Evolutionary conservation across 2,797 vertebrate genomes (phyloP), one percentile per base, ranked within the genome.

Genomic region (Malacoraja senta): DNA sequence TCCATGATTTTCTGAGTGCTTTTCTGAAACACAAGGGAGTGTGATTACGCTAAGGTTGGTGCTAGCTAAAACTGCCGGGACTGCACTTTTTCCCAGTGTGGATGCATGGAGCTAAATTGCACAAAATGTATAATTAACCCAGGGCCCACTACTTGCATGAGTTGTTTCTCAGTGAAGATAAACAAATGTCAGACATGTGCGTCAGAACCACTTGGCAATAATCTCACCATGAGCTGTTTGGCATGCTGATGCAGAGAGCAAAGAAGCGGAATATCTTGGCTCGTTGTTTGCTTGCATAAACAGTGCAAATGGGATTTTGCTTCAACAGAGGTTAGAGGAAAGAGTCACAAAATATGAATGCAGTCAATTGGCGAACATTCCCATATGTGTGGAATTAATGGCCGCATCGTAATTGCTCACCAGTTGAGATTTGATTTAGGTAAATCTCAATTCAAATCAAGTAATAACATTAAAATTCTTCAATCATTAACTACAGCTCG

Each of bases 391-490:
- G 90, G 38, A 92, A 29, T 91, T 91, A 38, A 21, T 72, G 10
- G 35, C 72, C 90, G 58, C 4, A 26, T 26, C 26, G 29, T 19
- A 38, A 76, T 68, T 92, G 35, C 71, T 92, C 71, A 76, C 24
- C 32, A 24, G 24, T 38, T 53, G 90, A 53, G 68, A 24, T 74
- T 53, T 63, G 24, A 91, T 76, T 72, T 76, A 76, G 26, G 71
- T 26, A 74, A n/a, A 10, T 76, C 38, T 92, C 71, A 92, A 74
- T 58, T 74, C 35, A 53, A n/a, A 26, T 53, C 90, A 92, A 29
- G 7, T 92, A 74, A 76, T 91, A 71, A 76, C 90, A 92, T 29
- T 15, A 53, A 92, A 76, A 92, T 76, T 26, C 90, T 92, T 68
- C n/a, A 12, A 38, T 53, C 74, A 91, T 91, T 72, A 74, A 91